These are phyloP conservation scores for Leptopterna dolabrata DNA, from an alignment of 2,888 invertebrate species.

Conservation along the genomic window DNA sequence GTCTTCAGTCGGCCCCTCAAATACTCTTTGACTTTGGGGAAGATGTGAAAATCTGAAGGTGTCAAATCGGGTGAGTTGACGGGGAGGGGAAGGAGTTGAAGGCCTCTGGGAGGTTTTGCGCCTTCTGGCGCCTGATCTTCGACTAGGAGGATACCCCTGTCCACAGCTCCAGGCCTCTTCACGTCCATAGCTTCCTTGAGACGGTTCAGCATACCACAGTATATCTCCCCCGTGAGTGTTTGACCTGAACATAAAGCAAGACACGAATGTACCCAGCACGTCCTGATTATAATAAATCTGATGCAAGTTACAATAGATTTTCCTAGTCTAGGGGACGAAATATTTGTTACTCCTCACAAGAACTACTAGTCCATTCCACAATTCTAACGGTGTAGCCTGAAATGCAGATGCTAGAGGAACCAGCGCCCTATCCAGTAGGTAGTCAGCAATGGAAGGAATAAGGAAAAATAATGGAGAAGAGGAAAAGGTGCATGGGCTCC, in stretches of 20 bases:
- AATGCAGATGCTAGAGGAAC: too few species aligned
- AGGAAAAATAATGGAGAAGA: too few species aligned
- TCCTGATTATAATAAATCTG: too few species aligned
- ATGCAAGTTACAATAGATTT: too few species aligned
- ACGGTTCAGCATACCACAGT: conserved; percentile 2
- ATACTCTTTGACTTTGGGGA: conserved; percentile 49
- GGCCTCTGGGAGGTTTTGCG: conserved; percentile 17
- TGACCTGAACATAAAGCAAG: not conserved
- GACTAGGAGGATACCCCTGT: conserved; percentile 21
- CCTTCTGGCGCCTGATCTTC: conserved; percentile 33
- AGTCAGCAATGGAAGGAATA: too few species aligned
- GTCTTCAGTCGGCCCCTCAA: conserved; percentile 7
- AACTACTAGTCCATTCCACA: too few species aligned
- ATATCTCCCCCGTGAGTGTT: conserved; percentile 8
- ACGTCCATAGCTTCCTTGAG: conserved; percentile 8
- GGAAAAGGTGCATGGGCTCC: too few species aligned
- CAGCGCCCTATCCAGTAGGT: too few species aligned
- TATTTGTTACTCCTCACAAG: too few species aligned
- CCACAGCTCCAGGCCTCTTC: conserved; percentile 28
- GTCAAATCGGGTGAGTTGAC: conserved; percentile 39
- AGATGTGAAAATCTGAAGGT: conserved; percentile 36
- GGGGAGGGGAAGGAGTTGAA: conserved; percentile 30
- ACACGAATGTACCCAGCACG: not conserved
- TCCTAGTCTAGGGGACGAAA: too few species aligned
- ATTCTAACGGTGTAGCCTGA: too few species aligned